Evolutionary conservation across 2,888 invertebrate species (phyloP).

Genomic region (Drosophila algonquin): DNA sequence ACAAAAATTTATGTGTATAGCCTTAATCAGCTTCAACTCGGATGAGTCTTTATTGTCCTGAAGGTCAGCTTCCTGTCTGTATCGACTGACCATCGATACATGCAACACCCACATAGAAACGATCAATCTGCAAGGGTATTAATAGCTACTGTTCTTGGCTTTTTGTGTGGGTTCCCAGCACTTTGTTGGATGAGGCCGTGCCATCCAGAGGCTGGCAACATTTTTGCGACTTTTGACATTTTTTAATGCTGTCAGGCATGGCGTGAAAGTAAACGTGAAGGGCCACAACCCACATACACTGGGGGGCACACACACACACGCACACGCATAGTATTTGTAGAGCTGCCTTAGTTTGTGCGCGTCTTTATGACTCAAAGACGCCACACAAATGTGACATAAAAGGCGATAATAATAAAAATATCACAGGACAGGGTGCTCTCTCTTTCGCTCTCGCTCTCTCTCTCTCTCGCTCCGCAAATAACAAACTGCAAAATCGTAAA

Average conservation of each 20-base stretch:
- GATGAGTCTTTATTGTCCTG: no score
- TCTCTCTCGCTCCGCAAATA: conserved; percentile 50
- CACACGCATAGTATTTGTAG: conserved; percentile 9
- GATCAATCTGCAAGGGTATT: background rate
- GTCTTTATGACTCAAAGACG: conserved; percentile 79
- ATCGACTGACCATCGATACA: background rate
- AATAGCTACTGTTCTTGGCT: background rate
- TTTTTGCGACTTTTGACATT: conserved; percentile 80
- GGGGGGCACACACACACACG: conserved; percentile 14
- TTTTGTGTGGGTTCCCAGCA: background rate
- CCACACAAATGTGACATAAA: conserved; percentile 79
- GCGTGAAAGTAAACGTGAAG: conserved; percentile 69
- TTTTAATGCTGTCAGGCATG: conserved; percentile 77
- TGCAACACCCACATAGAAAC: background rate
- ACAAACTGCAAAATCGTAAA: conserved; percentile 79
- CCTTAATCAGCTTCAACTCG: no score
- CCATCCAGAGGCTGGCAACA: conserved; percentile 62
- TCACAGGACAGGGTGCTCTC: conserved; percentile 43
- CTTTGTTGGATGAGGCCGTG: conserved; percentile 16
- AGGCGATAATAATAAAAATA: conserved; percentile 80
- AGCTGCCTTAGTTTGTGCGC: conserved; percentile 74
- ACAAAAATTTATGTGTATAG: no score
- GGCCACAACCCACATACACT: conserved; percentile 40
- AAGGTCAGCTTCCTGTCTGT: no score
- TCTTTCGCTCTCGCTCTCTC: conserved; percentile 19